Evolutionary conservation across 2,888 invertebrate species (phyloP).

Genomic region (Drosophila differens): DNA sequence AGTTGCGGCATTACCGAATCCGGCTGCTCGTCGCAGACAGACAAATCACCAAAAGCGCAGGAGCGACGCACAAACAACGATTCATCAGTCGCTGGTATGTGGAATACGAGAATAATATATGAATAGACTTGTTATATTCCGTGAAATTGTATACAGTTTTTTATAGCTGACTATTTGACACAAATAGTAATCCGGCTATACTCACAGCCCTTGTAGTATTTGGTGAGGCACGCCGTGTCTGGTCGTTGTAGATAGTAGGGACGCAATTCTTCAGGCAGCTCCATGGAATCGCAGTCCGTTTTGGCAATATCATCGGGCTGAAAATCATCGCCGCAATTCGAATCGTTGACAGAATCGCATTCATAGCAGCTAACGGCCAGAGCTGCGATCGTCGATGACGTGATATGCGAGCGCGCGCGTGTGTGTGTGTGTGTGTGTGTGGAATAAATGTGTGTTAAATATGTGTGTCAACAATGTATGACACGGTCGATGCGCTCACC

Average conservation of each 20-base stretch:
- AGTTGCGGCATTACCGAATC: slow-evolving; percentile 69
- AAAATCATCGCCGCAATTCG: slow-evolving; percentile 73
- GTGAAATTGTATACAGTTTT: neutral
- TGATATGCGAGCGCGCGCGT: slow-evolving; percentile 43
- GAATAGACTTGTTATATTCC: neutral
- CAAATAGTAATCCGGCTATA: slow-evolving; percentile 9
- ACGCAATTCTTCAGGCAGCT: slow-evolving; percentile 70
- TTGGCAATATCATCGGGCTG: slow-evolving; percentile 70
- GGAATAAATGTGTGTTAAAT: slow-evolving; percentile 27
- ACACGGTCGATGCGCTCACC: slow-evolving; percentile 52
- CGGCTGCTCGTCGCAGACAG: slow-evolving; percentile 64
- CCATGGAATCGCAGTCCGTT: slow-evolving; percentile 74
- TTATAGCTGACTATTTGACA: neutral
- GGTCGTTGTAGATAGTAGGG: slow-evolving; percentile 56
- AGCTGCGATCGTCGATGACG: slow-evolving; percentile 61
- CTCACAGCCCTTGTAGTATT: slow-evolving; percentile 76
- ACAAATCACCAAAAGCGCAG: slow-evolving; percentile 70
- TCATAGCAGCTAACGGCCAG: slow-evolving; percentile 81
- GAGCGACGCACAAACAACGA: slow-evolving; percentile 70
- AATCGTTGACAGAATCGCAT: slow-evolving; percentile 81
- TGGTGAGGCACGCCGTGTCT: slow-evolving; percentile 81
- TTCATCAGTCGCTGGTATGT: slow-evolving; percentile 49
- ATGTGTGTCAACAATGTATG: slow-evolving; percentile 65
- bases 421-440: slow-evolving; percentile 50
- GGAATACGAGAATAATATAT: neutral